These are phyloP conservation scores for Pachymerium ferrugineum DNA, from an alignment of 2,888 invertebrate species.

Conservation along the genomic window DNA sequence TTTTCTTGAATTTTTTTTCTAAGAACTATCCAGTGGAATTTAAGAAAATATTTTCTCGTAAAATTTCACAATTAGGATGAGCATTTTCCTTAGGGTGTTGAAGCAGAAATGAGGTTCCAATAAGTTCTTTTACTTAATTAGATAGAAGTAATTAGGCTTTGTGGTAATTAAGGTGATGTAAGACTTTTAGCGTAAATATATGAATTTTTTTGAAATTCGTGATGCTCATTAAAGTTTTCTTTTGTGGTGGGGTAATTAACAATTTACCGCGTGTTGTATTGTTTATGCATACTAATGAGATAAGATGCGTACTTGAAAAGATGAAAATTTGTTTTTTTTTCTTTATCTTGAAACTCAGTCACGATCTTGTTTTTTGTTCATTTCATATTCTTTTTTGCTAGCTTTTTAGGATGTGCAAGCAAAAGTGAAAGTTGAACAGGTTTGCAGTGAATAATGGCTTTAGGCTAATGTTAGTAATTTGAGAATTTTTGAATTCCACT, in stretches of 20 bases:
- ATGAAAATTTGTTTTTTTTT: background rate
- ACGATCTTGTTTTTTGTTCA: background rate
- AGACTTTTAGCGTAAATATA: too few relatives aligned
- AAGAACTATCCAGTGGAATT: too few relatives aligned
- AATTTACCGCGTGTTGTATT: background rate
- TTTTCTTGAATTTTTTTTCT: too few relatives aligned
- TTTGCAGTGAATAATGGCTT: constrained; percentile 17
- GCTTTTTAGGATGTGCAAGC: background rate
- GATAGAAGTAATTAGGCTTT: background rate
- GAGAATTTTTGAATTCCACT: background rate
- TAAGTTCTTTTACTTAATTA: background rate
- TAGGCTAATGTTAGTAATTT: constrained; percentile 12
- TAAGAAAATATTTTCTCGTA: too few relatives aligned
- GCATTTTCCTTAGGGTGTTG: background rate
- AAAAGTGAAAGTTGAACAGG: constrained; percentile 18
- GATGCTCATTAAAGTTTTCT: too few relatives aligned
- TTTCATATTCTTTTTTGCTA: background rate
- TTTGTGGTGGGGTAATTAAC: background rate
- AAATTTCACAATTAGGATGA: too few relatives aligned
- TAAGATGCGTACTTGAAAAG: background rate
- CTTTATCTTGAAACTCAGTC: background rate
- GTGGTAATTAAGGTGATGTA: background rate
- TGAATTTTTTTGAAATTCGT: too few relatives aligned
- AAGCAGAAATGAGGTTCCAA: background rate
- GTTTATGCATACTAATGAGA: constrained; percentile 14